Evolutionary conservation across 2,797 vertebrate species (phyloP).

Genomic region (Schizothorax lantsangensis): DNA sequence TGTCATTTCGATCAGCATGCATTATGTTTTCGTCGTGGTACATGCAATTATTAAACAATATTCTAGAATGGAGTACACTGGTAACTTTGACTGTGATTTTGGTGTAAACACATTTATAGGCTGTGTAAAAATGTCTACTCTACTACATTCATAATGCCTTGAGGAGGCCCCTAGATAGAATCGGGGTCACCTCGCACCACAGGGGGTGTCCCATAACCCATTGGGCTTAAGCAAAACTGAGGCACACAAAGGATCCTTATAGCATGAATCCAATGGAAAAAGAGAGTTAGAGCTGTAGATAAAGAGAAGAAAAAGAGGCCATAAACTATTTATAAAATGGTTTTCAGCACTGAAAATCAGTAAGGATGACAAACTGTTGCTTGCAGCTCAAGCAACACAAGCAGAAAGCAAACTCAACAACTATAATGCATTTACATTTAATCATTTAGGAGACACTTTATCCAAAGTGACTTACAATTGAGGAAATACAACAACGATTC

Average conservation of each 20-base stretch:
- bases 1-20: not conserved
- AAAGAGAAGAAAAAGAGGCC: not conserved
- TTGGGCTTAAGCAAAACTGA: not conserved
- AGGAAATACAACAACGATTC: not conserved
- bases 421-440: not conserved
- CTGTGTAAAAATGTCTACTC: not conserved
- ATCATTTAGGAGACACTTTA: not conserved
- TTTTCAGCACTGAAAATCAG: not conserved
- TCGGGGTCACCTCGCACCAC: not conserved
- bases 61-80: not conserved
- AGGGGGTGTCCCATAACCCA: slow-evolving; percentile 16
- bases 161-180: not conserved
- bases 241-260: not conserved
- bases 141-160: not conserved
- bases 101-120: not conserved
- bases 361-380: not conserved
- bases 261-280: not conserved
- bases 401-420: not conserved
- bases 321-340: not conserved
- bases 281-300: not conserved
- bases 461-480: not conserved
- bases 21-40: not conserved
- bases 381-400: not conserved
- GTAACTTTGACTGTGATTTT: not conserved
- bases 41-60: not conserved